Evolutionary conservation across 2,888 invertebrate genomes (phyloP).

Genomic region (Plutella xylostella): DNA sequence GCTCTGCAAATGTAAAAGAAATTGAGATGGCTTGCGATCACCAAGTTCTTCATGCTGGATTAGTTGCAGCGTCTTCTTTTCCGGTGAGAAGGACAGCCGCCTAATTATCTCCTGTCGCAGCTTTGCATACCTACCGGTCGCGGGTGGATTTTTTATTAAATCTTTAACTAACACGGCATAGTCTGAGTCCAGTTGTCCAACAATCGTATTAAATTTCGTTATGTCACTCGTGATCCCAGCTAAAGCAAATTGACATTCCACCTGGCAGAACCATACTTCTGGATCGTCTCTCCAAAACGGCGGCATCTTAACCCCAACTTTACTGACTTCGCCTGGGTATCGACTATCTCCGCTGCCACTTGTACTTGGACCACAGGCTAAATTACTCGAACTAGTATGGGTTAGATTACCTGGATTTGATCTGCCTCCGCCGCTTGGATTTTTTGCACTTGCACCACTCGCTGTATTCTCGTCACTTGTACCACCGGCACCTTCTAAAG

Average conservation of each 20-base stretch:
- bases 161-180: constrained; percentile 13
- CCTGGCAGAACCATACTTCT: constrained; percentile 12
- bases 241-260: constrained; percentile 12
- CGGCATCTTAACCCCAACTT: constrained; percentile 7
- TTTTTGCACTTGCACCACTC: too few species aligned
- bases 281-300: constrained; percentile 13
- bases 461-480: too few species aligned
- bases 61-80: constrained; percentile 7
- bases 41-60: constrained; percentile 10
- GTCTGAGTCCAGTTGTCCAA: constrained; percentile 8
- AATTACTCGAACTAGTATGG: too few species aligned
- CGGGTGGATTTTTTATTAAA: constrained; percentile 13
- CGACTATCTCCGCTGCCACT: too few species aligned
- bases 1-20: neutral
- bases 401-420: too few species aligned
- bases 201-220: constrained; percentile 13
- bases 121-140: constrained; percentile 1
- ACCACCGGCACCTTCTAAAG: too few species aligned
- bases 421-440: too few species aligned
- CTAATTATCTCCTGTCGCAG: constrained; percentile 10
- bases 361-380: too few species aligned
- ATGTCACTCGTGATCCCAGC: constrained; percentile 6
- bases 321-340: neutral
- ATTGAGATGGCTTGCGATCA: constrained; percentile 10
- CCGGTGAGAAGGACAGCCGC: neutral